Base-by-base conservation (phyloP, 2,888 invertebrate genomes). In the Leptarthrus brevirostris region DNA sequence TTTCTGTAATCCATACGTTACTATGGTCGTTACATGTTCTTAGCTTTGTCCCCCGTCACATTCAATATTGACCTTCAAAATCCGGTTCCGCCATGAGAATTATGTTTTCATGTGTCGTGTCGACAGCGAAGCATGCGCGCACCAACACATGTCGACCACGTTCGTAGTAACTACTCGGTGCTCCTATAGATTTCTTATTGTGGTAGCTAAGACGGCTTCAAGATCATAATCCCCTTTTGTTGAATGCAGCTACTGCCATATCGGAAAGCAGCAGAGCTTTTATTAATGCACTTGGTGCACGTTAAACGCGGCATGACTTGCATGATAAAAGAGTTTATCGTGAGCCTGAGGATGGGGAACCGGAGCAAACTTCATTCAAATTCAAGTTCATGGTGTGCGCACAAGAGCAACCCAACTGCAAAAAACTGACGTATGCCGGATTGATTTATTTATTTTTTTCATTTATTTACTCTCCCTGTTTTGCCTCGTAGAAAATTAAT, bases 1-100 rank as follows among this genome's bases (percentile, higher is more conserved):
- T 34, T 34, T 34, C 36, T 30, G 30, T 30, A 22, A 24, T 24
- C 26, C 49, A 66, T 47, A 66, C 47, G 49, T 47, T 44, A 44
- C 18, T 49, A 49, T 26, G 49, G 6, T 47, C 44, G 16, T 24
- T 40, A n/a, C 14, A 6, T 40, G 20, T 34, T 36, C 22, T 36
- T 20, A 20, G 40, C 20, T 40, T 26, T 22, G 61, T 61, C 36
- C 40, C n/a, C 40, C 61, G 26, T 22, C 66, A 66, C 47, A 47
- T 66, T 66, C 47, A 66, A 26, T 26, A 16, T 44, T 66, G 49
- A 66, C 66, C 66, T 66, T 66, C 66, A 66, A 66, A 66, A 66
- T 66, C 66, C 66, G 66, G 66, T 66, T 66, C 66, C 66, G 66
- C 47, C 44, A 66, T 66, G 66, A 26, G 66, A 66, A 66, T 66